A percentile compares a stretch with the other conserved stretches of the same genome.
Conservation (phyloP, 2,797 vertebrate species). For the Cygnus olor region DNA sequence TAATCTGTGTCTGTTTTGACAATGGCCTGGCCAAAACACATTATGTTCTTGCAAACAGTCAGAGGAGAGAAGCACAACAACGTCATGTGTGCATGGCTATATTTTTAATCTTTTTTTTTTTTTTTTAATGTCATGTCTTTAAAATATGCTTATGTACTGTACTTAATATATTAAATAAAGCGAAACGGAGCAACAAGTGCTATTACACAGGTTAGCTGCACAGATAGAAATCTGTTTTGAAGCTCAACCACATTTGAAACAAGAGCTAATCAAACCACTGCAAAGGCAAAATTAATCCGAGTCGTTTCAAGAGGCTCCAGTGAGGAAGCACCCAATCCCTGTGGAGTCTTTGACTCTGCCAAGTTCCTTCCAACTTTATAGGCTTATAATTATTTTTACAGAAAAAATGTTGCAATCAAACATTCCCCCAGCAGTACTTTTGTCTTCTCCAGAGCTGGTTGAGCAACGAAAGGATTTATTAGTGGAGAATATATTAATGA, state of each 20-base stretch:
- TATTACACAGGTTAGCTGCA: background rate
- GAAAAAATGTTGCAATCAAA: constrained; percentile 15
- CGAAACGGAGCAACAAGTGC: background rate
- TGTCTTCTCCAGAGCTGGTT: constrained; percentile 9
- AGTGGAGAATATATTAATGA: background rate
- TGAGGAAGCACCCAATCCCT: background rate
- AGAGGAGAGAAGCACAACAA: background rate
- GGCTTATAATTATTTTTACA: constrained; percentile 31
- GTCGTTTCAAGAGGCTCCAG: constrained; percentile 37
- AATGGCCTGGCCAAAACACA: constrained; percentile 18
- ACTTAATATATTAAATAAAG: background rate
- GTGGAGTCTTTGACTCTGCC: background rate
- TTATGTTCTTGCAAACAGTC: background rate
- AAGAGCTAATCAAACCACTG: constrained; percentile 13
- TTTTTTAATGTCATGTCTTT: background rate
- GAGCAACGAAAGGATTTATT: constrained; percentile 35
- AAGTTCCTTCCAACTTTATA: constrained; percentile 31
- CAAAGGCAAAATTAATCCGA: constrained; percentile 6
- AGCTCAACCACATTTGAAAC: background rate
- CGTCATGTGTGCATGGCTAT: background rate
- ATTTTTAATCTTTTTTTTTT: background rate
- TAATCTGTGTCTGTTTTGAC: constrained; percentile 49
- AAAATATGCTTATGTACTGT: background rate
- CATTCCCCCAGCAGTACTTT: background rate
- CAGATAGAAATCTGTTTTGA: constrained; percentile 1